These are phyloP conservation scores for Cossypha heuglini DNA, from an alignment of 2,797 vertebrate species.

Conservation along the genomic window DNA sequence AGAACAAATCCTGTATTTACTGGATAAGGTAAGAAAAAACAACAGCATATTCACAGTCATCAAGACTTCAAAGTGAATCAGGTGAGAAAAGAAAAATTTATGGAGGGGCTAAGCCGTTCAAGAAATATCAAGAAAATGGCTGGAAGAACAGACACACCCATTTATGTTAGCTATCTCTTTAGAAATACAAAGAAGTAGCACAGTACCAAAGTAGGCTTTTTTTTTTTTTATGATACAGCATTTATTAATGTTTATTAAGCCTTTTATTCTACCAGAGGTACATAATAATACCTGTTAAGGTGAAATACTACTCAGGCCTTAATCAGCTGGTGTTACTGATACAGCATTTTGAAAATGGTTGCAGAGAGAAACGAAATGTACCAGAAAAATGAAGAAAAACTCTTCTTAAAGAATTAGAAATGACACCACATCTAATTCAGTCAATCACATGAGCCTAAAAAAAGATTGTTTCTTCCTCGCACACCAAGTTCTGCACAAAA, in stretches of 20 bases:
- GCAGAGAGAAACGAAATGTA: background rate
- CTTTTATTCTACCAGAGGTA: background rate
- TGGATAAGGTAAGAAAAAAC: background rate
- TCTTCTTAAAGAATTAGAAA: background rate
- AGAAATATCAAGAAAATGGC: background rate
- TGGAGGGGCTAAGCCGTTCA: background rate
- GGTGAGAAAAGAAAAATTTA: background rate
- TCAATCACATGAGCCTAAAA: background rate
- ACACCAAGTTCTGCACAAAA: background rate
- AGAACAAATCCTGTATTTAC: background rate
- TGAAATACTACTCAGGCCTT: background rate
- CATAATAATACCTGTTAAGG: background rate
- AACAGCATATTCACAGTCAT: background rate
- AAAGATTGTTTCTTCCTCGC: background rate
- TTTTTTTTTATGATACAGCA: background rate
- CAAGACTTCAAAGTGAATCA: background rate
- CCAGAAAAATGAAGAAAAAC: background rate
- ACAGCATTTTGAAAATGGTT: background rate
- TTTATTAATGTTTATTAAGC: background rate
- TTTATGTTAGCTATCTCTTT: background rate
- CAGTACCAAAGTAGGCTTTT: rapidly evolving
- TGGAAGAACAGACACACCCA: background rate
- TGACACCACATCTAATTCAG: background rate
- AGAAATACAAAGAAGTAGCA: background rate
- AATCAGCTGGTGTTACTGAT: background rate